Conservation (phyloP, 2,888 invertebrate genomes). For the Petrophora chlorosata region DNA sequence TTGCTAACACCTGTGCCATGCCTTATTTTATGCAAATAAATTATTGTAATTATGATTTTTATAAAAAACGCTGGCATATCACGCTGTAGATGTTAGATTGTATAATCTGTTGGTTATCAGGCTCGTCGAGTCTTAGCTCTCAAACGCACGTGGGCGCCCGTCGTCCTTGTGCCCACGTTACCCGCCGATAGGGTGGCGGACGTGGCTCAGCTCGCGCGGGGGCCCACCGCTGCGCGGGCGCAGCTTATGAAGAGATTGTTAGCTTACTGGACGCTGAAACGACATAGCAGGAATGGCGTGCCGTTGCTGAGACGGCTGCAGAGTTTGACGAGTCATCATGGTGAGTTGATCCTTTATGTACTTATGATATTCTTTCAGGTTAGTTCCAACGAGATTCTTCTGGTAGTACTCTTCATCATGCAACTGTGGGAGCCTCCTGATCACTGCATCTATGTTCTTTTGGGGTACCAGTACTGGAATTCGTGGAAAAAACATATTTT, state of each 20-base stretch:
- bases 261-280: constrained; percentile 98
- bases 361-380: constrained; percentile 43
- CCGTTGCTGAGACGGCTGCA: constrained; percentile 91
- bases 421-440: constrained; percentile 67
- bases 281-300: constrained; percentile 97
- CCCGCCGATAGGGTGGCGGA: constrained; percentile 94
- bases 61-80: too few relatives aligned
- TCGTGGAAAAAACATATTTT: neutral
- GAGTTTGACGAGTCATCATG: constrained; percentile 62
- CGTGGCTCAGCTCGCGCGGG: constrained; percentile 90
- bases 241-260: constrained; percentile 95
- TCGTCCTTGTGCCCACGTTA: constrained; percentile 96
- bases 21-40: too few relatives aligned
- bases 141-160: constrained; percentile 94
- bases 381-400: constrained; percentile 51
- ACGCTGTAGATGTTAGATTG: too few relatives aligned
- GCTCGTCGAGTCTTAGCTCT: constrained; percentile 94
- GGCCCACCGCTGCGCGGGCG: constrained; percentile 87
- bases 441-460: constrained; percentile 68
- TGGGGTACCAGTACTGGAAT: constrained; percentile 72
- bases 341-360: constrained; percentile 35
- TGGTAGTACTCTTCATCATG: constrained; percentile 68
- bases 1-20: too few relatives aligned
- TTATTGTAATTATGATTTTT: too few relatives aligned
- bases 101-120: constrained; percentile 43